A percentile compares a stretch with the other conserved stretches of the same genome.
Conservation (phyloP, 2,113 vertebrate genomes). For the Muntiacus muntjak region DNA sequence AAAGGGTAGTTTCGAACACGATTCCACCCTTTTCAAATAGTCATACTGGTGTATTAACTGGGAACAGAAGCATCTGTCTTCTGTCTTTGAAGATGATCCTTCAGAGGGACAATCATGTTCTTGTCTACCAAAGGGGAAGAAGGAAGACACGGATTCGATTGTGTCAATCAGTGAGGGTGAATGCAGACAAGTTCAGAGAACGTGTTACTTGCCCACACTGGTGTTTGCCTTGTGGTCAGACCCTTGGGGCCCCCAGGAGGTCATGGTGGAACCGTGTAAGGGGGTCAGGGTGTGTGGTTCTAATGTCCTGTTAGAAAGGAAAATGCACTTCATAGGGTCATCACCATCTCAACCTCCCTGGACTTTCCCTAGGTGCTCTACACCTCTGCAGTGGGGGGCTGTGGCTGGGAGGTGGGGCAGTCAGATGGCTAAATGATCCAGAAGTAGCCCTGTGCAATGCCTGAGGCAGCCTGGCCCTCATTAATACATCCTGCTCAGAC, state of each 20-base stretch:
- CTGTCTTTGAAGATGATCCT: not conserved
- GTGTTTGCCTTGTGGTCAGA: not conserved
- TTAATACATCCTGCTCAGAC: not conserved
- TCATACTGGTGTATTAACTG: not conserved
- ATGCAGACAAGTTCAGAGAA: not conserved
- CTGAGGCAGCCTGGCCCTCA: not conserved
- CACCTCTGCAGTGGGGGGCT: not conserved
- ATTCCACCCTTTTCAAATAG: not conserved
- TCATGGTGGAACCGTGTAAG: not conserved
- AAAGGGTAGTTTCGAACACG: not conserved
- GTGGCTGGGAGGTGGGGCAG: not conserved
- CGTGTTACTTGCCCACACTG: not conserved
- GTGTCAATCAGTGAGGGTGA: not conserved
- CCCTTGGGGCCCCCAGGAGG: not conserved
- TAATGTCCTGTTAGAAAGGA: not conserved
- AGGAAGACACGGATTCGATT: not conserved
- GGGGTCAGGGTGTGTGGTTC: not conserved
- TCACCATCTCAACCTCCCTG: not conserved
- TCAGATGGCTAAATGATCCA: not conserved
- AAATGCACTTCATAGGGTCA: not conserved
- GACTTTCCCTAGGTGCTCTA: not conserved
- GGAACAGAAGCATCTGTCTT: not conserved
- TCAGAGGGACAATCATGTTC: not conserved
- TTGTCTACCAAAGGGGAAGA: not conserved
- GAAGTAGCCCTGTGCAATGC: not conserved